Conservation (phyloP, 2,113 vertebrate species). For the Pollachius pollachius region DNA sequence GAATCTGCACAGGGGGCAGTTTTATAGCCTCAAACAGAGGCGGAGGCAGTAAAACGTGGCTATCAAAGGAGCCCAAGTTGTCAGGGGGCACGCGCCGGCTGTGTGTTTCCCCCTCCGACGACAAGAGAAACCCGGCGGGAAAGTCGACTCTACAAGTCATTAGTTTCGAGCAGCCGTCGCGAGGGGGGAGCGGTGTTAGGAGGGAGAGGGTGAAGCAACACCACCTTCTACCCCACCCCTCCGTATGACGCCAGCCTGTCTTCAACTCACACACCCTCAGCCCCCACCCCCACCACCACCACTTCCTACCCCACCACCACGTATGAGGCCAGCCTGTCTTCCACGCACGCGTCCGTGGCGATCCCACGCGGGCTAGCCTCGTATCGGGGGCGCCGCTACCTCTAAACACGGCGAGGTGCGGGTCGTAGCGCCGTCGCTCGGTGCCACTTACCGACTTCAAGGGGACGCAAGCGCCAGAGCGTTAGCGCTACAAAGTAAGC, state of each 20-base stretch:
- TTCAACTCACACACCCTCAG: constrained; percentile 36
- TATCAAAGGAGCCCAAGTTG: not conserved
- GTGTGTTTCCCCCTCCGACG: constrained; percentile 5
- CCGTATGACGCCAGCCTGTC: constrained; percentile 20
- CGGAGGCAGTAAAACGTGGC: constrained; percentile 5
- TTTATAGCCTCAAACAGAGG: constrained; percentile 3
- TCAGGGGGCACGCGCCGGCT: constrained; percentile 8
- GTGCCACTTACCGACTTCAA: constrained; percentile 76
- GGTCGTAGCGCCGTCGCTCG: constrained; percentile 51
- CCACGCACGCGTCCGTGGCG: constrained; percentile 31
- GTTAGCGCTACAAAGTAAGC: constrained; percentile 78
- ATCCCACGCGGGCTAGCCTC: too few relatives aligned
- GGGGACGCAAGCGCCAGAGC: constrained; percentile 66
- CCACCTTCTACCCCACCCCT: constrained; percentile 15
- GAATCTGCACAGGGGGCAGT: not conserved
- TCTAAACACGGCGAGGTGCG: constrained; percentile 57
- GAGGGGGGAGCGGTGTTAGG: constrained; percentile 25
- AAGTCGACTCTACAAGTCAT: constrained; percentile 32
- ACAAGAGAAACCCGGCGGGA: constrained; percentile 11
- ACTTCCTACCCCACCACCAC: constrained; percentile 8
- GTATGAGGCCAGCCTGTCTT: constrained; percentile 23
- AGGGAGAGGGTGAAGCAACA: constrained; percentile 34
- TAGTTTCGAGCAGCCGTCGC: constrained; percentile 51
- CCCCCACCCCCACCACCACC: not conserved
- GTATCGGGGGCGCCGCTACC: constrained; percentile 41